Evolutionary conservation across 2,888 invertebrate genomes (phyloP), one percentile per base, ranked within the genome.

Genomic region (Cheilosia pagana): DNA sequence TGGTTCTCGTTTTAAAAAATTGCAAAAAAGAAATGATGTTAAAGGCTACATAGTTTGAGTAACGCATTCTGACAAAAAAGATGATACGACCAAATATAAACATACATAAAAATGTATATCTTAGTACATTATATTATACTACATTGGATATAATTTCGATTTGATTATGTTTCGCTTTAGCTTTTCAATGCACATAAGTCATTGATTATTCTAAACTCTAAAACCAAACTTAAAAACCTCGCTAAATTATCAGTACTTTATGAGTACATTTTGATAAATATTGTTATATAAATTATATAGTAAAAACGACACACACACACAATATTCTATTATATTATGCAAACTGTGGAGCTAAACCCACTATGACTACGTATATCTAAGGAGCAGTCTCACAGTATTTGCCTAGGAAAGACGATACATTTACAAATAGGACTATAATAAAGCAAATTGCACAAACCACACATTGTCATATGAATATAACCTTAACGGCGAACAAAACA

Each of bases 301-400:
- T 35, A 52, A 76, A 76, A 67, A 76, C 53, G 60, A 67, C 75
- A 79, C 85, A 85, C 85, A 85, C 67, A 85, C 83, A 85, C 70
- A 85, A 53, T 79, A 45, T 70, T 79, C 63, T 85, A 81, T 57
- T 67, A 23, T 19, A 8, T 65, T 50, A n/a, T 81, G 81, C 75
- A 76, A 70, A 52, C 43, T 25, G 60, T 62, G 77, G 67, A 60
- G 53, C 75, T 74, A 53, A 55, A 57, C 65, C 45, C 63, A 79
- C 45, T 65, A 85, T 55, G 65, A 67, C 85, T 81, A 85, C 79
- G 8, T 45, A 50, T 31, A 63, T 65, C 68, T 79, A 81, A 71
- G 19, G 74, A 79, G 83, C 79, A 70, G 23, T 70, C 59, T 16
- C 62, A 68, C 68, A 74, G 60, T 35, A 68, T 68, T 70, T 70